phyloP scores from a whole-genome alignment of 2,797 vertebrate species.

The Halcyon leucocephala region DNA sequence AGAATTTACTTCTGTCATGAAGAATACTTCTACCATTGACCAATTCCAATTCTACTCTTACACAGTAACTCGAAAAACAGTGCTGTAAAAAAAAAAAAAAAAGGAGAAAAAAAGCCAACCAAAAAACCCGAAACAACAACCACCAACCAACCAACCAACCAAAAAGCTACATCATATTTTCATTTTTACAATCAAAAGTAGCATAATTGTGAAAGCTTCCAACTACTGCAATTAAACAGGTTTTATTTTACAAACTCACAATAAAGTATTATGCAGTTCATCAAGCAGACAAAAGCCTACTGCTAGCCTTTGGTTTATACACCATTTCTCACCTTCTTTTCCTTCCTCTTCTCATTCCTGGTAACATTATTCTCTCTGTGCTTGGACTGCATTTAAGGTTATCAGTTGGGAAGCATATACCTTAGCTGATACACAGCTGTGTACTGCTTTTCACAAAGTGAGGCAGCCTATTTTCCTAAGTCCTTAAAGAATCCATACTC shows the following conservation, averaged over 20 bases:
- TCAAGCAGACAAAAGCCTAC: not conserved
- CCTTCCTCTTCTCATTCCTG: not conserved
- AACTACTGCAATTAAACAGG: not conserved
- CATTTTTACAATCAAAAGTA: not conserved
- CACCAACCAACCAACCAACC: no score
- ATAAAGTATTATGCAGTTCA: not conserved
- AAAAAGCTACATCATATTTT: not conserved
- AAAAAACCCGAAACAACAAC: no score
- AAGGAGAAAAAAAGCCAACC: not conserved
- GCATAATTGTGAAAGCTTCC: not conserved
- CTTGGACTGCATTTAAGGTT: not conserved
- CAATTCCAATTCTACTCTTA: not conserved
- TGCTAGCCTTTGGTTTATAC: not conserved
- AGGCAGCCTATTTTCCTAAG: not conserved
- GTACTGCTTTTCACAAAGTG: not conserved
- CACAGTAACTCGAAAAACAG: not conserved
- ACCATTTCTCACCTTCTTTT: not conserved
- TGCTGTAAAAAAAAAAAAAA: not conserved
- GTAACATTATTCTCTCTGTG: accelerated
- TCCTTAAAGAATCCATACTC: not conserved
- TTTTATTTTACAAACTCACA: not conserved
- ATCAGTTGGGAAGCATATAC: not conserved
- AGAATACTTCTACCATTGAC: not conserved
- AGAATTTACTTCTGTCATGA: not conserved
- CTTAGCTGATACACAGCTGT: not conserved